Evolutionary conservation across 2,113 vertebrate species (phyloP).

Genomic region (Pterocles gutturalis): DNA sequence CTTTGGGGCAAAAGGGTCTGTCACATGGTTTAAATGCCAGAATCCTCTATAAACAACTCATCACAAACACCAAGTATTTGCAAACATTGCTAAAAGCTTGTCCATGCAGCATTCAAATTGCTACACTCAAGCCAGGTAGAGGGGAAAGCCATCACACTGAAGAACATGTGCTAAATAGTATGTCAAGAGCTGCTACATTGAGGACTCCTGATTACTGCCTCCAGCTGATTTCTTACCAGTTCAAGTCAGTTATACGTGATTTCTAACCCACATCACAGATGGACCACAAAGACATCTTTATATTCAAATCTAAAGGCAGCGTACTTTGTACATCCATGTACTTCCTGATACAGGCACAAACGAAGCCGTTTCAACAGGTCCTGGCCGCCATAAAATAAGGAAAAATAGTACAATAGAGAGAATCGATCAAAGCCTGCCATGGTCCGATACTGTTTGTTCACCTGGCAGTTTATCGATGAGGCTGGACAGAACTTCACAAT

Average conservation of each 20-base stretch:
- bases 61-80: background rate
- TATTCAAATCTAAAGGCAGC: too few species aligned
- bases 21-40: background rate
- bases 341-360: background rate
- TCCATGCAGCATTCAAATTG: background rate
- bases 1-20: background rate
- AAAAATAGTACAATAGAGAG: background rate
- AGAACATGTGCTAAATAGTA: rapidly evolving
- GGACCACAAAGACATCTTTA: background rate
- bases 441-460: background rate
- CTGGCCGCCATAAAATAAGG: background rate
- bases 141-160: background rate
- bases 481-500: background rate
- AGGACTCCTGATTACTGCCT: too few species aligned
- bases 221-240: background rate
- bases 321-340: background rate
- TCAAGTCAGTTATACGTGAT: rapidly evolving
- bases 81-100: background rate
- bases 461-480: background rate
- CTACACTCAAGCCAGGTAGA: too few species aligned
- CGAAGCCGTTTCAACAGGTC: background rate
- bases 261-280: background rate
- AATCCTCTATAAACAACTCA: background rate
- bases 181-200: rapidly evolving
- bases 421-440: background rate